Evolutionary conservation across 2,888 invertebrate species (phyloP), one percentile per base, ranked within the genome.

Genomic region (Reticulitermes lucifugus): DNA sequence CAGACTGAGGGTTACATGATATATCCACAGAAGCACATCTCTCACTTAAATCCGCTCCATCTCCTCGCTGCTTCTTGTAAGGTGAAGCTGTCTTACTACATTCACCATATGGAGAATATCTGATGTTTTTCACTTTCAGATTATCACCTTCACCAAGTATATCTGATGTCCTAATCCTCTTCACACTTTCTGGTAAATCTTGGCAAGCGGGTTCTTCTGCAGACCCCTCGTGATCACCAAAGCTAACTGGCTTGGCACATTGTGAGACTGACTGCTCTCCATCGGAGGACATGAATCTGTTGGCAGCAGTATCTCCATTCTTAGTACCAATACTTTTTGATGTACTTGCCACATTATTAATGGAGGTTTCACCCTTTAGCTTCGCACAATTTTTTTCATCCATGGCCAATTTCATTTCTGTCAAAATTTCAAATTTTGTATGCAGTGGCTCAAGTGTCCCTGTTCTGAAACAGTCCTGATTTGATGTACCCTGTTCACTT

Each of bases 221-320:
- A 73, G 73, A 18, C 6, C 21, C n/a, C 41, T 21, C 18, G 14
- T 14, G 29, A 41, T 25, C n/a, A n/a, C 14, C 65, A n/a, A 14
- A 65, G 43, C 7, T n/a, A 7, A n/a, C n/a, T 43, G 46, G 22
- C 10, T 77, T 46, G 77, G 51, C 51, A 77, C 43, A 46, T n/a
- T 77, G 77, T 77, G 77, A 51, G 46, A 77, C 22, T 35, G 77
- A 46, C 22, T 22, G 46, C 77, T 46, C 77, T 73, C 73, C 73
- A 6, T 70, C n/a, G 12, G 10, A 29, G 10, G 70, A n/a, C 7
- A 10, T 14, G 70, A 70, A 0, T 29, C 25, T 70, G 4, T 29
- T 25, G 41, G 41, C 6, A 35, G 29, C 12, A 73, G 73, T 29
- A 73, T 41, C 41, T 35, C 7, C 41, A 18, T 41, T 21, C 14